Percentiles rank a stretch among this genome's conserved stretches.
Conservation (phyloP, 2,113 vertebrate species). For the Pipa parva region DNA sequence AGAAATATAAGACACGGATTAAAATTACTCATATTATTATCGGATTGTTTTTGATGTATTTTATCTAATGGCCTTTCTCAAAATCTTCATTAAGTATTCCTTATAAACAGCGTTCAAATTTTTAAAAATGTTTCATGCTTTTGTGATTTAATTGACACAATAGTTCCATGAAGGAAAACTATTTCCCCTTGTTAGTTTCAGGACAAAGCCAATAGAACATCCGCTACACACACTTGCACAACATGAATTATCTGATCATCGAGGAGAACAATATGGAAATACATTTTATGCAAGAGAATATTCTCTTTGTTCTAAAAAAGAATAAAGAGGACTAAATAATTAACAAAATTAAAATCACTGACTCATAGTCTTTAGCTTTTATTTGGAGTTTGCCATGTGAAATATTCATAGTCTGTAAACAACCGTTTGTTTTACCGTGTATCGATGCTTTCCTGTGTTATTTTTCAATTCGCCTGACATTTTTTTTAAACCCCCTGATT, state of each 20-base stretch:
- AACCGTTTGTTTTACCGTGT: too few species aligned
- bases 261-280: conserved; percentile 30
- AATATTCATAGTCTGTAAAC: conserved; percentile 17
- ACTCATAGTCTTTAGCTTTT: conserved; percentile 1
- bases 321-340: conserved; percentile 29
- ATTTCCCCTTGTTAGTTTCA: conserved; percentile 13
- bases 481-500: too few species aligned
- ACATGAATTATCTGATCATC: conserved; percentile 34
- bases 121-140: conserved; percentile 1
- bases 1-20: too few species aligned
- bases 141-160: conserved; percentile 19
- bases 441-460: too few species aligned
- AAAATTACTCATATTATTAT: too few species aligned
- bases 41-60: too few species aligned
- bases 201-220: conserved; percentile 17
- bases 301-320: conserved; percentile 30
- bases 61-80: too few species aligned
- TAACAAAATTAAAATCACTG: conserved; percentile 23
- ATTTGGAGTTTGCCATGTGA: conserved; percentile 9
- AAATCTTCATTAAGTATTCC: too few species aligned
- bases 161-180: conserved; percentile 1
- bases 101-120: not conserved
- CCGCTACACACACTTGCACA: conserved; percentile 25
- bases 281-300: conserved; percentile 26
- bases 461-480: too few species aligned